Conservation (phyloP, 1,140 invertebrate genomes). For the Orchestia grillus region DNA sequence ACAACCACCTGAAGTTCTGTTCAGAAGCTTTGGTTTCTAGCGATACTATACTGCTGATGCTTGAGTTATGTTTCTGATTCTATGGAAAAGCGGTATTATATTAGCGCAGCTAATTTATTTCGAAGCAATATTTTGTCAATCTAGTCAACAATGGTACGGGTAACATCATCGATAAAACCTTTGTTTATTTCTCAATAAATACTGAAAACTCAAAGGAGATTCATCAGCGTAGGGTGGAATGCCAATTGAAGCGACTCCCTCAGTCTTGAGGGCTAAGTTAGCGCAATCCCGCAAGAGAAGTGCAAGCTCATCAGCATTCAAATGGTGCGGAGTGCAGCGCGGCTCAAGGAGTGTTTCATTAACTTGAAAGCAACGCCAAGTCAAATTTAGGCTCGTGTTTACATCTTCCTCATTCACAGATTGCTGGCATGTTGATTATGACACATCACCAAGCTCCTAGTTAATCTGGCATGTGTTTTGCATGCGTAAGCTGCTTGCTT, state of each 20-base stretch:
- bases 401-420: not conserved
- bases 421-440: not conserved
- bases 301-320: slow-evolving; percentile 1
- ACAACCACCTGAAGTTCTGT: no score
- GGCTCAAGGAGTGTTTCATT: not conserved
- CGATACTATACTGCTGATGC: no score
- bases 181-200: no score
- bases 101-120: no score
- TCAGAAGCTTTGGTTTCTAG: no score
- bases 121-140: no score
- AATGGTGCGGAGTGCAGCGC: not conserved
- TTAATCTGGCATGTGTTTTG: not conserved
- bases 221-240: not conserved
- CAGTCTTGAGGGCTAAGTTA: not conserved
- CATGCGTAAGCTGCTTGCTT: not conserved
- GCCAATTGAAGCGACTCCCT: not conserved
- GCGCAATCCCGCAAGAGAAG: not conserved
- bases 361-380: not conserved
- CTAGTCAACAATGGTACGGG: no score
- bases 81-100: no score
- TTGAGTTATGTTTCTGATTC: no score
- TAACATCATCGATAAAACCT: no score
- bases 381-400: slow-evolving; percentile 10
- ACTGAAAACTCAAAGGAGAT: not conserved
- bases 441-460: not conserved